A percentile compares a stretch with the other conserved stretches of the same genome.
Conservation (phyloP, 2,113 vertebrate genomes). For the Stictonetta naevosa region DNA sequence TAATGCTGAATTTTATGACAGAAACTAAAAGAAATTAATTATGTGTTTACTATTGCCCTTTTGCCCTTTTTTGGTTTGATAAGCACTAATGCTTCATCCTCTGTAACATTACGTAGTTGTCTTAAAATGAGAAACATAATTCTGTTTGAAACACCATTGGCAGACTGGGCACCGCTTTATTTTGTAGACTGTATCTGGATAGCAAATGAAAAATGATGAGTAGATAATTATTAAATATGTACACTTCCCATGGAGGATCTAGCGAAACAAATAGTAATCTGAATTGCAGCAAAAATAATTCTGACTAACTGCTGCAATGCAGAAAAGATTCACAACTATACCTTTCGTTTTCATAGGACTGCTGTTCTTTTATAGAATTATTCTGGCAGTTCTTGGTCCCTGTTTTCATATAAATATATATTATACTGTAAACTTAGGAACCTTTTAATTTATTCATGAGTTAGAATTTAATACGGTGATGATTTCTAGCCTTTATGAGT, state of each 20-base stretch:
- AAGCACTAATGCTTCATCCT: background rate
- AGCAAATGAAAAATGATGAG: conserved; percentile 5
- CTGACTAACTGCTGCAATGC: conserved; percentile 66
- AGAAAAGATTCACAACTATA: conserved; percentile 63
- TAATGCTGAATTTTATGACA: conserved; percentile 12
- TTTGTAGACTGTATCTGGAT: background rate
- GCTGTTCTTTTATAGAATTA: conserved; percentile 70
- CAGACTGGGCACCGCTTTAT: background rate
- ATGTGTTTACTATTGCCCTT: background rate
- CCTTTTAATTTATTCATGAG: conserved; percentile 82
- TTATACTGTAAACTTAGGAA: conserved; percentile 78
- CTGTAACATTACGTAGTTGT: background rate
- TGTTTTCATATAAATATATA: conserved; percentile 79
- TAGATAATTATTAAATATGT: conserved; percentile 43
- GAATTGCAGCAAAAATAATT: conserved; percentile 73
- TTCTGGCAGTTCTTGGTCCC: conserved; percentile 65
- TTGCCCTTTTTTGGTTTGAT: background rate
- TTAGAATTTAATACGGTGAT: conserved; percentile 77
- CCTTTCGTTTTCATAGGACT: conserved; percentile 58
- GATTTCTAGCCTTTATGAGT: conserved; percentile 78
- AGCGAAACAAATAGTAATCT: conserved; percentile 59
- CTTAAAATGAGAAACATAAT: background rate
- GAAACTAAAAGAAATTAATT: conserved; percentile 24
- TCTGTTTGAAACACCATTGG: background rate
- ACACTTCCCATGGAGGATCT: background rate